phyloP scores from a whole-genome alignment of 2,113 vertebrate species.

The Rhodinocichla rosea region DNA sequence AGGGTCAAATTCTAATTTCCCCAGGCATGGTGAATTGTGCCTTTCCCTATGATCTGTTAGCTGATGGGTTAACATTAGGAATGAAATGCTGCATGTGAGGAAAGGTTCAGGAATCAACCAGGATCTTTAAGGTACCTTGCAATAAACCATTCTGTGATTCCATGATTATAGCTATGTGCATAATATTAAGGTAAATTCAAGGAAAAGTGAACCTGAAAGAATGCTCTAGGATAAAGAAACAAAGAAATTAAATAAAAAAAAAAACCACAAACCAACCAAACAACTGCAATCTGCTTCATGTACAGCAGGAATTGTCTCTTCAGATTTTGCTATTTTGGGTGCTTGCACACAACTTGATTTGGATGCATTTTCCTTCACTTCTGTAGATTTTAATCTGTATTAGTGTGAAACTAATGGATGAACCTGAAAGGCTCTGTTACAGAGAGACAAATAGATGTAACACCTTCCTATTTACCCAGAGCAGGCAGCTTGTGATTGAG shows the following conservation, averaged over 20 bases:
- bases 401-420: not conserved
- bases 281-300: not conserved
- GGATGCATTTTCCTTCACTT: not conserved
- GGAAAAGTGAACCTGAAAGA: not conserved
- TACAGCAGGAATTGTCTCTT: not conserved
- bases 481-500: not conserved
- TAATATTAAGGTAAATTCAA: not conserved
- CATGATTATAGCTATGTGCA: not conserved
- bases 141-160: not conserved
- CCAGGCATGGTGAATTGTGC: not conserved
- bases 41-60: not conserved
- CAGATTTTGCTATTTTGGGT: not conserved
- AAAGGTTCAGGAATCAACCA: not conserved
- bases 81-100: not conserved
- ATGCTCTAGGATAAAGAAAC: not conserved
- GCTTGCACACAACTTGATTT: not conserved
- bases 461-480: conserved; percentile 17
- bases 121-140: not conserved
- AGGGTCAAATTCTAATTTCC: not conserved
- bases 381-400: not conserved
- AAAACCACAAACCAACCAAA: not conserved
- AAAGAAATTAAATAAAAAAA: not conserved
- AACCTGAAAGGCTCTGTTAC: not conserved
- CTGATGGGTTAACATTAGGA: not conserved
- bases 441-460: not conserved